Percentiles rank a stretch among this genome's conserved stretches.
Conservation (phyloP, 2,888 invertebrate species). For the Mongoloraphidia duomilia region DNA sequence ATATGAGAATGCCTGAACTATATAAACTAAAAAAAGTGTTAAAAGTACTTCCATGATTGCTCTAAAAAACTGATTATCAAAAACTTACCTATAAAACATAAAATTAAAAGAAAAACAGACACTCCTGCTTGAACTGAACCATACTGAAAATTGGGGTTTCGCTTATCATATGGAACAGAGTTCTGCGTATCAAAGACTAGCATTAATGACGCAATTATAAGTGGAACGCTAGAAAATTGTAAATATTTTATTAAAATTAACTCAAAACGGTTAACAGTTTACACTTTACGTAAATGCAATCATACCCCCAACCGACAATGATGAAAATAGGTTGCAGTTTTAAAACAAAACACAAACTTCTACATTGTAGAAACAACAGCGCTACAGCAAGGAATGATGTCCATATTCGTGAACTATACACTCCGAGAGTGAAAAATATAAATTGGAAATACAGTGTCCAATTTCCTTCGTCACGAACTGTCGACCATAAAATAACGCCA, state of each 20-base stretch:
- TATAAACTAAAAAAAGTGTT: too few species aligned
- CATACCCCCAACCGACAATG: constrained; percentile 42
- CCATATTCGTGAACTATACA: constrained; percentile 73
- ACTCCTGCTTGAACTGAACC: constrained; percentile 64
- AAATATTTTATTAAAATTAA: background rate
- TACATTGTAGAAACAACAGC: constrained; percentile 66
- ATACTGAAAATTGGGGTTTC: constrained; percentile 63
- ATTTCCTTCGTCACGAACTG: constrained; percentile 34
- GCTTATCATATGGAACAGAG: constrained; percentile 39
- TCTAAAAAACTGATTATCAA: background rate
- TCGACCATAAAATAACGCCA: constrained; percentile 63
- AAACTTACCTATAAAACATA: constrained; percentile 60
- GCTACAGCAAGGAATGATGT: constrained; percentile 70
- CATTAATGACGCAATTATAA: constrained; percentile 48
- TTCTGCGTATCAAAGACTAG: constrained; percentile 38
- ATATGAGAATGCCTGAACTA: too few species aligned
- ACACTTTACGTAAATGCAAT: constrained; percentile 1
- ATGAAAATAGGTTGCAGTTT: constrained; percentile 58
- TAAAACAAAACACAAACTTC: constrained; percentile 69
- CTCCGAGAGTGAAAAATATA: constrained; percentile 57
- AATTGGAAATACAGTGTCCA: constrained; percentile 63
- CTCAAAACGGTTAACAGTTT: background rate
- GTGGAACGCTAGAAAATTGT: constrained; percentile 41
- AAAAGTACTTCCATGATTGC: too few species aligned
- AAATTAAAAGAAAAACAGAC: constrained; percentile 57